Evolutionary conservation across 2,888 invertebrate genomes (phyloP).

Genomic region (Thysanoteuthis rhombus): DNA sequence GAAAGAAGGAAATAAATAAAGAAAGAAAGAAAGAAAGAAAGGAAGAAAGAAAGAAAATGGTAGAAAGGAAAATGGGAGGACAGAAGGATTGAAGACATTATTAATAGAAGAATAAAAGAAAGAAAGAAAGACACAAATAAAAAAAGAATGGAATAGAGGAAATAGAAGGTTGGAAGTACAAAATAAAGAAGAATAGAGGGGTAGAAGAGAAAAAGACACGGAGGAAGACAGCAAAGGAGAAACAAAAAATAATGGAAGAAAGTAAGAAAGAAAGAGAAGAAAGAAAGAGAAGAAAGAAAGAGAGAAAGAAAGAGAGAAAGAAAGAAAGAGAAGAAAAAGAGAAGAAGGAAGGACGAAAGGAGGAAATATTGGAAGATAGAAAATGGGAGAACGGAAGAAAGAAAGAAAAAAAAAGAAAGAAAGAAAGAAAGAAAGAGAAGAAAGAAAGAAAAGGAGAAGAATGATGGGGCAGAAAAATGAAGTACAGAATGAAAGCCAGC

Average conservation of each 20-base stretch:
- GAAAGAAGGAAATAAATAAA: neutral
- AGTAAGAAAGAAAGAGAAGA: neutral
- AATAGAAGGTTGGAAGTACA: neutral
- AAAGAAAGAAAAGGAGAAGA: neutral
- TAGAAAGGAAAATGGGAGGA: neutral
- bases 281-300: neutral
- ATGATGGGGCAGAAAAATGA: neutral
- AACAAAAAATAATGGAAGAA: neutral
- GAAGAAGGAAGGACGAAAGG: neutral
- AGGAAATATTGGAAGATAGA: neutral
- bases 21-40: neutral
- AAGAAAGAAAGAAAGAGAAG: neutral
- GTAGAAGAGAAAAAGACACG: neutral
- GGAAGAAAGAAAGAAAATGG: neutral
- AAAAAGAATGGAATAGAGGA: neutral
- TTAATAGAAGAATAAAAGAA: no score
- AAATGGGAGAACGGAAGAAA: neutral
- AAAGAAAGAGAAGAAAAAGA: neutral
- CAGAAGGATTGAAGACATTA: no score
- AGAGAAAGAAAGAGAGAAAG: neutral
- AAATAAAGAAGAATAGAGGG: neutral
- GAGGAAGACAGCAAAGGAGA: no score
- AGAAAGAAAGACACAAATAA: neutral
- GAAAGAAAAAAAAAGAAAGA: neutral
- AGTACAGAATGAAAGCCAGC: neutral